Percentiles rank a stretch among this genome's conserved stretches.
Conservation (phyloP, 2,797 vertebrate species). For the Pseudomugil gertrudae region DNA sequence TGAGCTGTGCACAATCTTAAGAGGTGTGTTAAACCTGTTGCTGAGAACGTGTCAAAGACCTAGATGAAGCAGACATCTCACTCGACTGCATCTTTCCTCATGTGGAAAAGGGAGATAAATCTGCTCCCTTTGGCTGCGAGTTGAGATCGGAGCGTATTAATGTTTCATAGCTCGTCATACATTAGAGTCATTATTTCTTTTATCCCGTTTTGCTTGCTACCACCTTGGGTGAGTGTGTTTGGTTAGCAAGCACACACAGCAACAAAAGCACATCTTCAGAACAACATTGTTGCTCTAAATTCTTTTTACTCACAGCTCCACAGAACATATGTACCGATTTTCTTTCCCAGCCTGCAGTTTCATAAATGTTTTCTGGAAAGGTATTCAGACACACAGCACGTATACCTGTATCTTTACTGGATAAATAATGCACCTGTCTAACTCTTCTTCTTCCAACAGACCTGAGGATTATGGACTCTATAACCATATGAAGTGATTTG, state of each 20-base stretch:
- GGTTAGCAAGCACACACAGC: conserved; percentile 10
- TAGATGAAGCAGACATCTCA: conserved; percentile 4
- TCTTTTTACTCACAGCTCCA: conserved; percentile 2
- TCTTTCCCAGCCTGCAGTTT: neutral
- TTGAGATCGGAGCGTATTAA: conserved; percentile 14
- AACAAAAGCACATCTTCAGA: neutral
- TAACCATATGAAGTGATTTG: neutral
- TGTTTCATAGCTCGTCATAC: conserved; percentile 15
- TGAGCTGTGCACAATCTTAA: conserved; percentile 3
- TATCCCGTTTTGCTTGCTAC: conserved; percentile 15
- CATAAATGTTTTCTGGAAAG: too few species aligned
- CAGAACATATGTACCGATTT: neutral
- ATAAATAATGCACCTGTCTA: neutral
- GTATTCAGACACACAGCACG: neutral
- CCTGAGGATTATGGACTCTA: neutral
- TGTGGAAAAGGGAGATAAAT: conserved; percentile 21
- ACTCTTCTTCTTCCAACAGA: neutral
- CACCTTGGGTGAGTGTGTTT: neutral
- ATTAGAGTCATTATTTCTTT: conserved; percentile 21
- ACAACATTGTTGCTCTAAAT: conserved; percentile 7
- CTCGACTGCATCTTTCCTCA: neutral
- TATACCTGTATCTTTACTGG: neutral
- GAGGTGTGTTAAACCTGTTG: conserved; percentile 22
- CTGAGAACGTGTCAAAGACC: conserved; percentile 17
- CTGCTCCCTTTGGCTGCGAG: conserved; percentile 21